Base-by-base conservation (phyloP, 2,888 invertebrate genomes). In the Drosophila nr. perissopoda region DNA sequence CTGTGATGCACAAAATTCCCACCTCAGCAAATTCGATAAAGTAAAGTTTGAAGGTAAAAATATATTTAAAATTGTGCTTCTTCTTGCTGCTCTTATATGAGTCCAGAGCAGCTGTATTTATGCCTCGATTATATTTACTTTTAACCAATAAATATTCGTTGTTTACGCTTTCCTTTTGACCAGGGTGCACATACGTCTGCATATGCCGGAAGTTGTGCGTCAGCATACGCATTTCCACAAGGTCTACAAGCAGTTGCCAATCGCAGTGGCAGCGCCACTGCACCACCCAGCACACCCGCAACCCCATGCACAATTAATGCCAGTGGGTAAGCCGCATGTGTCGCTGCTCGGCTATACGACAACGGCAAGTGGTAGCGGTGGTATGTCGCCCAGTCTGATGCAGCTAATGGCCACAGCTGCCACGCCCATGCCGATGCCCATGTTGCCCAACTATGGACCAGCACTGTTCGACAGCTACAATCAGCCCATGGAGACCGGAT, bases 111-210 rank as follows among this genome's bases (percentile, higher is more conserved):
- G 21, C 16, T 53, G 21, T 46, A 46, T 46, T 46, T 46, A 25
- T 46, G 16, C 13, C 21, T 21, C 21, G 21, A 46, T 46, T 25
- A 21, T 46, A 34, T 53, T 54, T 54, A 36, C 21, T 25, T 33
- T 25, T 18, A 33, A 18, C 13, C 25, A 34, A 33, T 31, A 61
- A 49, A 51, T 29, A 51, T 34, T 16, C 59, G 27, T 51, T 34
- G 13, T 36, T 46, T 4, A 46, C 18, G 25, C 4, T 51, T 29
- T 34, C 40, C 38, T 13, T n/a, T 49, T 27, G 33, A 49, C 0
- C 66, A 92, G 91, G 63, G 91, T 92, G 4, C 91, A 92, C 73
- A 92, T 92, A 49, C 91, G 92, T 40, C 79, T 92, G 27, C 91
- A 91, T 60, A 91, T 92, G 91, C 90, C 91, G 62, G 89, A 91